Base-by-base conservation (phyloP, 2,113 vertebrate species). In the Ptyas mucosa region DNA sequence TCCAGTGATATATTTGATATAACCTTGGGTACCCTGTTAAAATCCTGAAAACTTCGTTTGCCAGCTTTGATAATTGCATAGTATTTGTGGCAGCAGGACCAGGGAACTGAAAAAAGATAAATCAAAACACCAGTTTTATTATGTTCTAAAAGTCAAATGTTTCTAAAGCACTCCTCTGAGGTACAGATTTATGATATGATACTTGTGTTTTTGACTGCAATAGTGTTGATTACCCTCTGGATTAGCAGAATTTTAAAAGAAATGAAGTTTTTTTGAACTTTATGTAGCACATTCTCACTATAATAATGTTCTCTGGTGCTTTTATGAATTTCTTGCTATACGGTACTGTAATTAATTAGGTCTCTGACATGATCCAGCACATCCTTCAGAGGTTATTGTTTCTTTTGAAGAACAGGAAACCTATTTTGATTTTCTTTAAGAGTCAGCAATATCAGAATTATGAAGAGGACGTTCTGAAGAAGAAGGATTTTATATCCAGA, bases 151-250 rank as follows among this genome's bases (percentile, higher is more conserved):
- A 91, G 29, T 86, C 53, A 86, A 86, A 91, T 86, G 53, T 86
- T 91, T 57, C 53, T 91, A 91, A 86, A 91, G 53, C 81, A 86
- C 53, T 58, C 24, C 46, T 85, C 53, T 58, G 53, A 58, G 39
- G 90, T 81, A 86, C 39, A 46, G 81, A 57, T 91, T 58, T 91
- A 91, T 91, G 39, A 86, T 29, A 86, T 91, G 81, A 57, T 49
- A 54, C 54, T 86, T 55, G 81, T 57, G 53, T 85, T 57, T 49
- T 54, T 85, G 52, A 57, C 57, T 91, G 39, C 53, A n/a, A 2
- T 57, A 85, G 39, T 57, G 24, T 57, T 86, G 81, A 43, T 55
- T 91, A 91, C 52, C 49, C 34, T n/a, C 51, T 91, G 69, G 69
- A 85, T 86, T 57, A 55, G 53, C 29, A 86, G 24, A 85, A 49